Evolutionary conservation across 1,140 invertebrate genomes (phyloP).

Genomic region (Heliothis virescens): DNA sequence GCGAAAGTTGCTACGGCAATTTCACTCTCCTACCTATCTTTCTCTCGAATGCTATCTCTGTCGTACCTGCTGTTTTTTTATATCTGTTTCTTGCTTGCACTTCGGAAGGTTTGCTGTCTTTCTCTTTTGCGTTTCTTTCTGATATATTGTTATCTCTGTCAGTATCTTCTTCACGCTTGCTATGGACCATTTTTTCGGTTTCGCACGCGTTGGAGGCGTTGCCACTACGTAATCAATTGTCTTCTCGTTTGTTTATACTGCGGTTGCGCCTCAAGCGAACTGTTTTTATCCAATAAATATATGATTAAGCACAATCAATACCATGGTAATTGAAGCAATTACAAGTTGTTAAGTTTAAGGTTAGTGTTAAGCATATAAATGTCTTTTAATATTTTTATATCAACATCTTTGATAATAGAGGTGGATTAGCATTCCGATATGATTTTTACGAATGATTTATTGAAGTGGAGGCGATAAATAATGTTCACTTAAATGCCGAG

Average conservation of each 20-base stretch:
- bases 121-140: constrained; percentile 56
- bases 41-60: constrained; percentile 68
- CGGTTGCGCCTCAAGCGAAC: constrained; percentile 47
- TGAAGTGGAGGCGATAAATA: constrained; percentile 33
- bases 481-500: constrained; percentile 37
- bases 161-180: constrained; percentile 70
- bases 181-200: constrained; percentile 74
- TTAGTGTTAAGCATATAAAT: constrained; percentile 29
- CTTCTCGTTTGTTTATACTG: constrained; percentile 63
- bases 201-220: constrained; percentile 75
- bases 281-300: constrained; percentile 44
- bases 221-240: constrained; percentile 74
- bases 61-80: constrained; percentile 55
- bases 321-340: constrained; percentile 36
- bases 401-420: constrained; percentile 26
- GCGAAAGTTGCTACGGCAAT: constrained; percentile 82
- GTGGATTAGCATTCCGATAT: constrained; percentile 36
- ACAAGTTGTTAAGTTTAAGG: constrained; percentile 41
- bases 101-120: constrained; percentile 59
- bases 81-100: constrained; percentile 59
- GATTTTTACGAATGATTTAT: constrained; percentile 46
- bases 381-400: constrained; percentile 5
- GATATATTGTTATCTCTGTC: constrained; percentile 64
- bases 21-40: constrained; percentile 80
- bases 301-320: constrained; percentile 26